A percentile compares a stretch with the other conserved stretches of the same genome.
Evolutionary conservation across 2,113 vertebrate species (phyloP).

Genomic region (Pomatostomus ruficeps): DNA sequence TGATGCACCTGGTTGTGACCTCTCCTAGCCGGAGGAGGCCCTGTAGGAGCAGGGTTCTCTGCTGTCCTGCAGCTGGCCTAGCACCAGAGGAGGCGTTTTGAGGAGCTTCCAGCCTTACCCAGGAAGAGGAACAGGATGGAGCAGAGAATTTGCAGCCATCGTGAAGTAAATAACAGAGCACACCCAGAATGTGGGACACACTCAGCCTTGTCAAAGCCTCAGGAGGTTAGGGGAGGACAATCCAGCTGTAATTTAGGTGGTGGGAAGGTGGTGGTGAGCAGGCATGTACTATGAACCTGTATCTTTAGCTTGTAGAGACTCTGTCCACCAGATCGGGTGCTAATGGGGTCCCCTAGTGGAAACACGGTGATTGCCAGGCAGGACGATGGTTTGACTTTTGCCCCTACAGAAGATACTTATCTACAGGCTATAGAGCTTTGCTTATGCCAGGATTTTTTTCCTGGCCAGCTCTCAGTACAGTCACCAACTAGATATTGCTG

Average conservation of each 20-base stretch:
- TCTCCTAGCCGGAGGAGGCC: neutral
- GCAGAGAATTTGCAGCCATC: neutral
- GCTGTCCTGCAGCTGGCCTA: neutral
- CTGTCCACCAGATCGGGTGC: neutral
- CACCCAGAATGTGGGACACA: neutral
- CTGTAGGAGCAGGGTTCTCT: neutral
- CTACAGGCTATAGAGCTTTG: neutral
- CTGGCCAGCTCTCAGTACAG: neutral
- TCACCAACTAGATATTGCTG: neutral
- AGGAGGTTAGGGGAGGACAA: neutral
- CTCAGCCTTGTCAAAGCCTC: neutral
- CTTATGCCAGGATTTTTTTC: neutral
- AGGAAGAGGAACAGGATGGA: neutral
- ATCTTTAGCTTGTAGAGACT: neutral
- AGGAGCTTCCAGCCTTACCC: neutral
- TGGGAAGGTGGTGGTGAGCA: neutral
- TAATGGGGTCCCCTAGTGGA: neutral
- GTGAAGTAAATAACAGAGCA: neutral
- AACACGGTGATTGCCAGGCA: neutral
- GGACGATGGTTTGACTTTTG: neutral
- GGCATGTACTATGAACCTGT: accelerated
- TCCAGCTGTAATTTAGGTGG: neutral
- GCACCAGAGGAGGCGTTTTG: neutral
- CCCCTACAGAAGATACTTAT: neutral
- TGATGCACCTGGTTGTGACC: neutral